Percentiles rank a stretch among this genome's conserved stretches.
Evolutionary conservation across 1,140 invertebrate genomes (phyloP).

Genomic region (Eupristina koningsbergeri): DNA sequence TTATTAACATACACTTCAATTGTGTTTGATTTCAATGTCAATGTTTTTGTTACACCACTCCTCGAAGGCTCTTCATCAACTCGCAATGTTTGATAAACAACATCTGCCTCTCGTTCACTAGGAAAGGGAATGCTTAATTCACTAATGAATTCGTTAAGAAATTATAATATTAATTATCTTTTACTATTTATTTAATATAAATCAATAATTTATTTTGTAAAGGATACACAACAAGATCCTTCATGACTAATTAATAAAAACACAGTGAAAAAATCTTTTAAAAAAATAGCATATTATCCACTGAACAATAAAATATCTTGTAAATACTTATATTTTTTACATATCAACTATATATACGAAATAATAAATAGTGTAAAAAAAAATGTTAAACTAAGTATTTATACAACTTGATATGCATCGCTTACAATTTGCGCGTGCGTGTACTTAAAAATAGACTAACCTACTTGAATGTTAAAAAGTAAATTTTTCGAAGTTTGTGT

Average conservation of each 20-base stretch:
- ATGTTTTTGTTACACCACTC: slow-evolving; percentile 78
- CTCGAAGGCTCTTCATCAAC: slow-evolving; percentile 85
- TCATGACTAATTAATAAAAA: slow-evolving; percentile 54
- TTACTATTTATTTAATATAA: slow-evolving; percentile 10
- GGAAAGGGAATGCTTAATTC: slow-evolving; percentile 75
- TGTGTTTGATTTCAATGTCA: slow-evolving; percentile 75
- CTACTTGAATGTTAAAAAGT: neutral
- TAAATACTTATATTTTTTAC: neutral
- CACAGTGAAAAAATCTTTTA: neutral
- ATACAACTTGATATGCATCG: neutral
- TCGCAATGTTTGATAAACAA: slow-evolving; percentile 81
- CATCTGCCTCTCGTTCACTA: slow-evolving; percentile 77
- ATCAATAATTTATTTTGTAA: slow-evolving; percentile 53
- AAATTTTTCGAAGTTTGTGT: neutral
- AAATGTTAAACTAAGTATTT: neutral
- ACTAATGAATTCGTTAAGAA: slow-evolving; percentile 57
- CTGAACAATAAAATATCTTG: neutral
- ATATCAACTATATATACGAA: neutral
- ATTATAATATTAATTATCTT: slow-evolving; percentile 43
- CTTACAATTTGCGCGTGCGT: slow-evolving; percentile 6
- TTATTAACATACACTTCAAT: slow-evolving; percentile 76
- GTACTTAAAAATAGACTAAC: neutral
- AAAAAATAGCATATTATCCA: neutral
- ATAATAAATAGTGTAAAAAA: neutral
- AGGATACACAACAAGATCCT: slow-evolving; percentile 63